Conservation (phyloP, 2,888 invertebrate genomes). For the Tipula lateralis region DNA sequence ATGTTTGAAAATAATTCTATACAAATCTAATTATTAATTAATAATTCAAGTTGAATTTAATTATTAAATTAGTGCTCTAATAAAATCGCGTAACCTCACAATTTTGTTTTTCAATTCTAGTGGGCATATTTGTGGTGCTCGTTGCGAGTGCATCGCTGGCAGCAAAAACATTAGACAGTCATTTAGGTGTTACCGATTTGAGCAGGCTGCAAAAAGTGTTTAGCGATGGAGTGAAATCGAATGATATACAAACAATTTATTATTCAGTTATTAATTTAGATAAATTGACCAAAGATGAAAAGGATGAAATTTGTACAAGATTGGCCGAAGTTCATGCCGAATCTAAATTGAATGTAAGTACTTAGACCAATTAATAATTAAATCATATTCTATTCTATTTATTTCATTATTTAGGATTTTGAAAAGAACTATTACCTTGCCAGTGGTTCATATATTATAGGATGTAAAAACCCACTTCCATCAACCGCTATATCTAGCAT, state of each 20-base stretch:
- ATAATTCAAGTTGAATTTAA: neutral
- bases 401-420: slow-evolving; percentile 41
- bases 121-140: neutral
- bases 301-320: slow-evolving; percentile 53
- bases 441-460: slow-evolving; percentile 57
- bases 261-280: slow-evolving; percentile 70
- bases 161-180: slow-evolving; percentile 43
- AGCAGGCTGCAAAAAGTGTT: slow-evolving; percentile 47
- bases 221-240: slow-evolving; percentile 51
- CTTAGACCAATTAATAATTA: neutral
- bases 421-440: slow-evolving; percentile 64
- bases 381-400: neutral
- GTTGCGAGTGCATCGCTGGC: neutral
- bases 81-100: neutral
- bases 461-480: slow-evolving; percentile 52
- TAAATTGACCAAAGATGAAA: slow-evolving; percentile 57
- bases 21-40: neutral
- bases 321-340: slow-evolving; percentile 41
- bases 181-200: slow-evolving; percentile 43
- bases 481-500: slow-evolving; percentile 53
- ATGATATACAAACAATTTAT: slow-evolving; percentile 63
- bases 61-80: neutral
- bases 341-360: slow-evolving; percentile 52
- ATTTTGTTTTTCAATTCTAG: slow-evolving; percentile 1
- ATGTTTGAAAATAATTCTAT: neutral